These are phyloP conservation scores for Equus quagga DNA, from an alignment of 2,113 vertebrate species.

Conservation along the genomic window DNA sequence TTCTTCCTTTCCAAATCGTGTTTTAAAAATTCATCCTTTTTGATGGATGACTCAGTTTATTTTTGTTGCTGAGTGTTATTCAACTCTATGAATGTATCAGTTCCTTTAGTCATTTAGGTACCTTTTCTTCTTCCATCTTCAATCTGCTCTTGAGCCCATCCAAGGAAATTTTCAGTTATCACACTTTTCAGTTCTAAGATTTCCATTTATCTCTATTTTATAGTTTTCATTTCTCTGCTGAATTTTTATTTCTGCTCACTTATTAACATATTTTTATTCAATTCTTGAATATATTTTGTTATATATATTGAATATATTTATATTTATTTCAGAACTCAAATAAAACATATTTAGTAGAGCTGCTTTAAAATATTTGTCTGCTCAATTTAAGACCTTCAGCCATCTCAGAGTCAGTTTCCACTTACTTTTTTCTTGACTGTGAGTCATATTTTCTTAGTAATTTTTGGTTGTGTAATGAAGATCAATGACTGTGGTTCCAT, in stretches of 20 bases:
- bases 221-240: background rate
- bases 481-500: no score
- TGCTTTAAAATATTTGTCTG: constrained; percentile 13
- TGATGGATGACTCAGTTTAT: background rate
- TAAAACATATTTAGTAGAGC: background rate
- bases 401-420: background rate
- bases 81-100: no score
- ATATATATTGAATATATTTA: no score
- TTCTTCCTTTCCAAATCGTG: background rate
- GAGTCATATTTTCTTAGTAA: background rate
- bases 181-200: background rate
- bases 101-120: no score
- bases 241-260: constrained; percentile 15
- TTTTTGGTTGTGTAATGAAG: background rate
- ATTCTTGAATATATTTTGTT: background rate
- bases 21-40: background rate
- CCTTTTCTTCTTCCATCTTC: background rate
- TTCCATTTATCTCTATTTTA: background rate
- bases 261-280: background rate
- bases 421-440: background rate
- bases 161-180: background rate
- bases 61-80: background rate
- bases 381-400: background rate
- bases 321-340: no score
- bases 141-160: background rate